Percentiles rank a stretch among this genome's conserved stretches.
Conservation (phyloP, 2,797 vertebrate genomes). For the Chaetodon trifasciatus region DNA sequence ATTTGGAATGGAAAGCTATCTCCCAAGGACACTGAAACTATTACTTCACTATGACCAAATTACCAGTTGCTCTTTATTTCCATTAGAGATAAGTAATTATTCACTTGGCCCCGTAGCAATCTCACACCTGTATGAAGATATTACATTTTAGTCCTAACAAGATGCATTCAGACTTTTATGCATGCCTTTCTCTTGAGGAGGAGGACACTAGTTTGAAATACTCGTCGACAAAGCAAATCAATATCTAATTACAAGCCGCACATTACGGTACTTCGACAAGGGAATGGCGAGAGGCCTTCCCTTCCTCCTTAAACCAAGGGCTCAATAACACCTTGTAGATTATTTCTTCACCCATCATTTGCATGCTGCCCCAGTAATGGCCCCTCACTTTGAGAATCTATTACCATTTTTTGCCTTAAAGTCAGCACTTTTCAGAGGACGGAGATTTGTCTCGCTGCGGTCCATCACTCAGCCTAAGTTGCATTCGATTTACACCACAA, state of each 20-base stretch:
- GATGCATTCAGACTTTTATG: constrained; percentile 82
- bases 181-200: constrained; percentile 67
- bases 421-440: constrained; percentile 77
- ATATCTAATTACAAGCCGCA: constrained; percentile 91
- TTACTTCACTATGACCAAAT: constrained; percentile 37
- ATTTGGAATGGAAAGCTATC: constrained; percentile 8
- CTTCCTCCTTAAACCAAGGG: constrained; percentile 74
- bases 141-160: constrained; percentile 75
- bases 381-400: constrained; percentile 70
- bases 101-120: constrained; percentile 46
- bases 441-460: constrained; percentile 65
- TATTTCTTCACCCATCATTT: constrained; percentile 84
- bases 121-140: constrained; percentile 69
- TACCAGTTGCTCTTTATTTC: constrained; percentile 50
- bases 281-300: constrained; percentile 67
- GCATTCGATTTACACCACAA: constrained; percentile 61
- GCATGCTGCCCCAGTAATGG: constrained; percentile 77
- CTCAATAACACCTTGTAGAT: constrained; percentile 82
- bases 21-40: constrained; percentile 46
- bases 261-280: constrained; percentile 74
- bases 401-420: constrained; percentile 73
- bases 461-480: constrained; percentile 64
- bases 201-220: constrained; percentile 79
- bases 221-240: constrained; percentile 87
- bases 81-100: constrained; percentile 64